phyloP scores from a whole-genome alignment of 2,888 invertebrate species.

The Strigamia transsilvanica region DNA sequence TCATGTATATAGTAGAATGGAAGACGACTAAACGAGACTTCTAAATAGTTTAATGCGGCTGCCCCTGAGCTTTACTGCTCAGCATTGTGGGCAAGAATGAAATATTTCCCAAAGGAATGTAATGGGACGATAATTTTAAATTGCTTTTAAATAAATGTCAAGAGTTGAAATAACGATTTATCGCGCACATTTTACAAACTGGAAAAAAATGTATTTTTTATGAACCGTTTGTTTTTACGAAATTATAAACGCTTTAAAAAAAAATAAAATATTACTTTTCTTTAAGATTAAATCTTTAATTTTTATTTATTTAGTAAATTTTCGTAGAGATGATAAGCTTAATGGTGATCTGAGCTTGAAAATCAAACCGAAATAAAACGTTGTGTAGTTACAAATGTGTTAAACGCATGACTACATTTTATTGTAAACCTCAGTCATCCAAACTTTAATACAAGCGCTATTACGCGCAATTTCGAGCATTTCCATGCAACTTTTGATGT shows the following conservation, averaged over 20 bases:
- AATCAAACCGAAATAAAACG: neutral
- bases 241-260: too few relatives aligned
- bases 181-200: neutral
- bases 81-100: neutral
- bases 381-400: neutral
- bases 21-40: neutral
- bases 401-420: slow-evolving; percentile 26
- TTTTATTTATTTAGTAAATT: too few relatives aligned
- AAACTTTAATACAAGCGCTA: slow-evolving; percentile 36
- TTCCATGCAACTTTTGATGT: slow-evolving; percentile 43
- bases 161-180: slow-evolving; percentile 13
- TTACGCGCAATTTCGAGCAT: slow-evolving; percentile 30
- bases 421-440: slow-evolving; percentile 24
- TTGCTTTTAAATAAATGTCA: slow-evolving; percentile 13
- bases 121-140: slow-evolving; percentile 4
- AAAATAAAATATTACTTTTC: too few relatives aligned
- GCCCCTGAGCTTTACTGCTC: neutral
- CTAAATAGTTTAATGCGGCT: neutral
- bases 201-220: too few relatives aligned
- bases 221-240: too few relatives aligned
- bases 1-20: neutral
- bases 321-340: too few relatives aligned
- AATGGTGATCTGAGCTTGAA: neutral
- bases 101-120: neutral
- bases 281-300: too few relatives aligned